Percentiles rank a stretch among this genome's conserved stretches.
phyloP scores from a whole-genome alignment of 2,888 invertebrate species.

The Agriotes lineatus region DNA sequence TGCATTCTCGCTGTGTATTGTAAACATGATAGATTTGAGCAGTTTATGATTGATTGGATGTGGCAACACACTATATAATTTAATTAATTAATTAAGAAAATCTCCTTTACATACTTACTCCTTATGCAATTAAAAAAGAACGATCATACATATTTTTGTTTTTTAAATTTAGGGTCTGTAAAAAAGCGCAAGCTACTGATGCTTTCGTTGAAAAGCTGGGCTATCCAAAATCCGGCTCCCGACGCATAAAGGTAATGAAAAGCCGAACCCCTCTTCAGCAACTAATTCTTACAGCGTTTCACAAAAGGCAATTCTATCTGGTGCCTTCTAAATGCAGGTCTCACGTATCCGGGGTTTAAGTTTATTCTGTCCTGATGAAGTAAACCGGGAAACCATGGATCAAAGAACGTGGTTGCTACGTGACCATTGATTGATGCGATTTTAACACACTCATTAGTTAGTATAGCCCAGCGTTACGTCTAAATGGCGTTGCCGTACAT shows the following conservation, averaged over 20 bases:
- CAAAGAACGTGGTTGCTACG: conserved; percentile 62
- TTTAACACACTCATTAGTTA: conserved; percentile 64
- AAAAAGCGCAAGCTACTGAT: no score
- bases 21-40: no score
- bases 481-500: conserved; percentile 55
- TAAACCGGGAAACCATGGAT: conserved; percentile 53
- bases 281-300: conserved; percentile 11
- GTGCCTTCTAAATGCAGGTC: conserved; percentile 24
- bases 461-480: conserved; percentile 49
- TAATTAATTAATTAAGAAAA: no score
- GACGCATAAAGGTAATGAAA: conserved; percentile 1
- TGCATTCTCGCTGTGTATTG: no score
- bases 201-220: no score
- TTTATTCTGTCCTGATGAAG: conserved; percentile 34
- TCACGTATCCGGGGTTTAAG: conserved; percentile 36
- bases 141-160: no score
- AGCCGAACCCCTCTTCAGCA: not conserved
- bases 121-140: no score
- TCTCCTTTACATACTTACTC: no score
- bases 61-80: no score
- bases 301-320: conserved; percentile 40
- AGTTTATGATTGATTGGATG: no score
- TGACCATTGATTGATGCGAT: conserved; percentile 65
- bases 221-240: not conserved
- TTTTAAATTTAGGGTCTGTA: no score